Evolutionary conservation across 2,888 invertebrate species (phyloP).

Genomic region (Shargacucullia verbasci): DNA sequence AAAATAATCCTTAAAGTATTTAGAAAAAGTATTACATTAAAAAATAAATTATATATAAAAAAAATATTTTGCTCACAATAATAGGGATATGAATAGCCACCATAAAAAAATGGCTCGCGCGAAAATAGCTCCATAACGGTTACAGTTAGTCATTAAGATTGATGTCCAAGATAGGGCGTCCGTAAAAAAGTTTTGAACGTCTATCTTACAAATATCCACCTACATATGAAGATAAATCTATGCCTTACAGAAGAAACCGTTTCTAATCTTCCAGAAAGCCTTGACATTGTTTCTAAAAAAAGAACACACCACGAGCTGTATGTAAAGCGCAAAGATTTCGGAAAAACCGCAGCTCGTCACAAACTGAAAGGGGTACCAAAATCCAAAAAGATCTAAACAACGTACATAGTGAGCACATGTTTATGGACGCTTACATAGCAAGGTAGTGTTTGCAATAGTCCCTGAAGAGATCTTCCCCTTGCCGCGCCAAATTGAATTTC

Average conservation of each 20-base stretch:
- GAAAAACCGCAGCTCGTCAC: conserved; percentile 22
- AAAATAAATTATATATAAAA: too few species aligned
- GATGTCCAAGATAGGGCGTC: conserved; percentile 41
- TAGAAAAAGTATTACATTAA: too few species aligned
- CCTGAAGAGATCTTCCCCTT: conserved; percentile 56
- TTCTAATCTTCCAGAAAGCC: conserved; percentile 55
- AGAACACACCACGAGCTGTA: conserved; percentile 34
- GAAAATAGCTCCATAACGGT: conserved; percentile 41
- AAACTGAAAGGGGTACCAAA: conserved; percentile 13
- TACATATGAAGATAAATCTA: conserved; percentile 55
- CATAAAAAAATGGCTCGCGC: conserved; percentile 25
- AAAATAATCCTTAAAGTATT: too few species aligned
- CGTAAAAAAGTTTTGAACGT: conserved; percentile 46
- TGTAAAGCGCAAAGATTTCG: conserved; percentile 38
- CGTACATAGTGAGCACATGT: conserved; percentile 24
- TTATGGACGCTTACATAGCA: conserved; percentile 38
- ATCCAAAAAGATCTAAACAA: conserved; percentile 11
- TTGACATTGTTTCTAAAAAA: conserved; percentile 57
- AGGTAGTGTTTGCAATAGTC: conserved; percentile 49
- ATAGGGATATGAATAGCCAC: not conserved
- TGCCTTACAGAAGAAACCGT: conserved; percentile 46
- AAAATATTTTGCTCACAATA: too few species aligned
- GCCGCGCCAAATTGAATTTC: conserved; percentile 64
- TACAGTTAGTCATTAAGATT: conserved; percentile 53
- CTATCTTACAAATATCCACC: conserved; percentile 46